Base-by-base conservation (phyloP, 1,140 invertebrate genomes). In the Ips typographus region DNA sequence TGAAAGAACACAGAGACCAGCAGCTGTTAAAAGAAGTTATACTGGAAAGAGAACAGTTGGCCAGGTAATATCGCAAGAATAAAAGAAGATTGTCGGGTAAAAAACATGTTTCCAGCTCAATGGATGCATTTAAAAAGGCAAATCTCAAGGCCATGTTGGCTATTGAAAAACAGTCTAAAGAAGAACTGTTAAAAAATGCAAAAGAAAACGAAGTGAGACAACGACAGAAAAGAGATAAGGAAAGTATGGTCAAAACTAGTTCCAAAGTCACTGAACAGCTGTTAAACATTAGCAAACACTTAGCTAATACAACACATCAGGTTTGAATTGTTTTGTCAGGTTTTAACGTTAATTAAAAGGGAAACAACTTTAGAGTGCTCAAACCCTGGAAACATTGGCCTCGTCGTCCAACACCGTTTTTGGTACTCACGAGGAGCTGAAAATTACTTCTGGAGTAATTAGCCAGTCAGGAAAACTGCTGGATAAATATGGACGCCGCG, bases 401-500 rank as follows among this genome's bases (percentile, higher is more conserved):
- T 85, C 82, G 40, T 89, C 87, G 2, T 89, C 87, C 44, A 84
- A 87, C 52, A 86, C 82, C 68, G 86, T 85, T 66, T 79, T 87
- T 77, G 87, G 88, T 4, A 96, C 93, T 3, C 87, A 89, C 74
- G 91, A 92, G 74, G 95, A 98, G 80, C 83, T 98, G 8, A 88
- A 92, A 73, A 87, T 88, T 66, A 96, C 96, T 70, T 90, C 92
- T 4, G 89, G 91, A 73, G 90, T 91, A 5, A 95, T 98, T 72
- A 84, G 88, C 7, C 94, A 94, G 77, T 95, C 95, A 0, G 89
- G 91, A 67, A 95, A 95, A 81, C 83, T 98, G 2, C 82, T 98
- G 44, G 94, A 92, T 37, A 98, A 98, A 84, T 98, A 98, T 82
- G 94, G 93, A 2, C 83, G 95, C 72, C 82, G 96, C 40, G 95